Evolutionary conservation across 23 tunicate species (phyloP).

Genomic region (Halocynthia roretzi): DNA sequence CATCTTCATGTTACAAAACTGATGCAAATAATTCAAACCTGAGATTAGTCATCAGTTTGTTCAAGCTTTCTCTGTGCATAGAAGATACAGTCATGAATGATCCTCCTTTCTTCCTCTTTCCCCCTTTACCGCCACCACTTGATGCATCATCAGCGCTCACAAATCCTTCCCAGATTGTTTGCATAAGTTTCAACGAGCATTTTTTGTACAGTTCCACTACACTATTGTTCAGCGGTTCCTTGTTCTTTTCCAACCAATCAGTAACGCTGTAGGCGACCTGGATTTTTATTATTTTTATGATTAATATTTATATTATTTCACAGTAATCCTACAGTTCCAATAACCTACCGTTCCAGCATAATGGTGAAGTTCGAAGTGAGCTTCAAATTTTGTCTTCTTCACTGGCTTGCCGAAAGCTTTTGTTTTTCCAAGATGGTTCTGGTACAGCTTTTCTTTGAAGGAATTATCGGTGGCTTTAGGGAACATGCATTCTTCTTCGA

Average conservation of each 20-base stretch:
- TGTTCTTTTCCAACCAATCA: constrained; percentile 95
- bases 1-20: neutral
- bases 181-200: constrained; percentile 73
- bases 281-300: neutral
- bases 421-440: constrained; percentile 85
- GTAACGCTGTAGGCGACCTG: constrained; percentile 86
- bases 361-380: constrained; percentile 90
- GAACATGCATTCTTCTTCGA: constrained; percentile 97
- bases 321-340: no score
- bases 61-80: constrained; percentile 69
- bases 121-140: constrained; percentile 71
- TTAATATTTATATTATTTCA: neutral
- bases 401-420: constrained; percentile 84
- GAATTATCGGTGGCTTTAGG: constrained; percentile 93
- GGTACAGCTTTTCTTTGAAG: constrained; percentile 85
- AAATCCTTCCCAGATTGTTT: constrained; percentile 34
- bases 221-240: constrained; percentile 92
- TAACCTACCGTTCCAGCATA: constrained; percentile 90
- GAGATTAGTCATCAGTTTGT: constrained; percentile 86
- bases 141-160: constrained; percentile 47
- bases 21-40: constrained; percentile 32
- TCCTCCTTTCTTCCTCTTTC: constrained; percentile 96
- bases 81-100: constrained; percentile 92
- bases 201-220: constrained; percentile 87
- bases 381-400: constrained; percentile 82